These are phyloP conservation scores for Platichthys stellatus DNA, from an alignment of 2,113 vertebrate species.

Conservation along the genomic window DNA sequence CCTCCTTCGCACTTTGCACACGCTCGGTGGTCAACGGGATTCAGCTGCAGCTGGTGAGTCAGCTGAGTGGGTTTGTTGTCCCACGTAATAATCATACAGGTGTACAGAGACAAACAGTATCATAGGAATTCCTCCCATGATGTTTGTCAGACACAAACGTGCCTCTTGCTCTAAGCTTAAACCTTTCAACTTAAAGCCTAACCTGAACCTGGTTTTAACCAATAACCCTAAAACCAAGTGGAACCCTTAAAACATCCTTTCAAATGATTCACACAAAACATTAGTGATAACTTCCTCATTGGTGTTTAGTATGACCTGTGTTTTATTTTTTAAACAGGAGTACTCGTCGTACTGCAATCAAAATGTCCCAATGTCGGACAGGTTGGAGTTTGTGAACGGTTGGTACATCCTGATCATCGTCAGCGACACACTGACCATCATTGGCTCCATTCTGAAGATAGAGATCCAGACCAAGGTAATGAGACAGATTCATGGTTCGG, in stretches of 20 bases:
- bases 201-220: too few relatives aligned
- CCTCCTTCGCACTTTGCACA: slow-evolving; percentile 87
- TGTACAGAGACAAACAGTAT: too few relatives aligned
- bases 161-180: too few relatives aligned
- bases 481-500: too few relatives aligned
- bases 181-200: too few relatives aligned
- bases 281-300: neutral
- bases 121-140: too few relatives aligned
- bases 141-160: too few relatives aligned
- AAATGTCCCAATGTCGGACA: slow-evolving; percentile 85
- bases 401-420: slow-evolving; percentile 95
- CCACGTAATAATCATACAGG: neutral
- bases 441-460: slow-evolving; percentile 94
- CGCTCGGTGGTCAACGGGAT: slow-evolving; percentile 90
- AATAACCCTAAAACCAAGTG: too few relatives aligned
- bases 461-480: slow-evolving; percentile 93
- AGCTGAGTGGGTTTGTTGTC: neutral
- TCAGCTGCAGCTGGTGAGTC: slow-evolving; percentile 88
- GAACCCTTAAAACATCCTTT: too few relatives aligned
- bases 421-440: slow-evolving; percentile 89
- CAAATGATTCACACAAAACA: neutral
- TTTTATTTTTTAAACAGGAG: slow-evolving; percentile 78
- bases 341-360: slow-evolving; percentile 87
- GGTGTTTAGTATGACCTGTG: neutral
- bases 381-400: slow-evolving; percentile 92